Evolutionary conservation across 2,888 invertebrate genomes (phyloP), one percentile per base, ranked within the genome.

Genomic region (Drosophila fungiperda): DNA sequence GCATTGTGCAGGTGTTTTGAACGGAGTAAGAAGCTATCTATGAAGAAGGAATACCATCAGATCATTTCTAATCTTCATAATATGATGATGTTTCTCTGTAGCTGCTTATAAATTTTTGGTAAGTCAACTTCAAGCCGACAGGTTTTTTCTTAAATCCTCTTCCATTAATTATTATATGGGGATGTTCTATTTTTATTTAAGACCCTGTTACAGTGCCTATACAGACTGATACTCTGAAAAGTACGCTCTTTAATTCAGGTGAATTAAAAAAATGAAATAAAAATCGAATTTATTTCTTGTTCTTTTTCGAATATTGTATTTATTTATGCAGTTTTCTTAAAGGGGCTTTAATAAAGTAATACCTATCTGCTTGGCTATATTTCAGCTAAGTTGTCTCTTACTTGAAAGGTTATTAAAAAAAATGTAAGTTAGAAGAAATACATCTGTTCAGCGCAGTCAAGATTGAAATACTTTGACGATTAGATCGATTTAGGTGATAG

Each of bases 1-100:
- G 45, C 35, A 48, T 32, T 53, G 36, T 59, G 48, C 66, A 78
- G 74, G 58, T 70, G 50, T 42, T 45, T 65, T 40, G 3, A 12
- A 6, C 20, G 40, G 8, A 20, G 15, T 45, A 29, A 35, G 26
- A 33, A 29, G 11, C 8, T 36, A 9, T 26, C 1, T 58, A n/a
- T 52, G 9, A n/a, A 26, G 11, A 29, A 45, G 33, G 2, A 12
- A 26, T 17, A 23, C 6, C 23, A 26, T 50, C 17, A 62, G 59
- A 48, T 62, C 48, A 58, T 6, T n/a, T 26, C 4, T 53, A 54
- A 57, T 40, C n/a, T 11, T 32, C 35, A 48, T 17, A 61, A 45
- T 59, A 26, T 45, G 29, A 26, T 26, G 20, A 1, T 11, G 20
- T 32, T 42, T 32, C 20, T 3, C 29, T 20, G 9, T 6, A 32